These are phyloP conservation scores for Chymomyza amoena DNA, from an alignment of 2,888 invertebrate species.

Conservation along the genomic window DNA sequence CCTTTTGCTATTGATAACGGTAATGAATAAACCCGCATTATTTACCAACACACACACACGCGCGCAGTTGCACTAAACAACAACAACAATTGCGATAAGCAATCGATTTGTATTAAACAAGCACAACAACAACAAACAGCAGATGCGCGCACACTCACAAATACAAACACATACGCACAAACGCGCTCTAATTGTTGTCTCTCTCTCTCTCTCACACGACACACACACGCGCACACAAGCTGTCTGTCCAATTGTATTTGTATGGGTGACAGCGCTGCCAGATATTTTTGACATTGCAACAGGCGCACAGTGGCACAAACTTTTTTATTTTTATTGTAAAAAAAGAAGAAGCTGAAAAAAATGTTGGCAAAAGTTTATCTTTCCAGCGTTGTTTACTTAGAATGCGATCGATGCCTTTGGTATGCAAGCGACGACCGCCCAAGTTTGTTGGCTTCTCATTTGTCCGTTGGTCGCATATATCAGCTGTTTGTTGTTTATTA, in stretches of 20 bases:
- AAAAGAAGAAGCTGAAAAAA: neutral
- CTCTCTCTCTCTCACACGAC: neutral
- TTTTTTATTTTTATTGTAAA: neutral
- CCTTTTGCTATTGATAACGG: conserved; percentile 45
- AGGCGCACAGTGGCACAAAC: neutral
- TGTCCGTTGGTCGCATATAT: no score
- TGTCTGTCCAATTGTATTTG: neutral
- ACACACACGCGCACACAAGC: neutral
- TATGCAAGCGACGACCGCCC: neutral
- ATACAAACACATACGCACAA: neutral
- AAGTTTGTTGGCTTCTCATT: neutral
- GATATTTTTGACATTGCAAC: conserved; percentile 1
- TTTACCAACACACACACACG: conserved; percentile 22
- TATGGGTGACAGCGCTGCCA: neutral
- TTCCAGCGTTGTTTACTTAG: neutral
- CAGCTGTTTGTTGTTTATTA: no score
- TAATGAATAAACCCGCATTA: conserved; percentile 23
- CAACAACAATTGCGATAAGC: conserved; percentile 23
- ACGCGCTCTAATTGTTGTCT: neutral
- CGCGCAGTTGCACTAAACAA: neutral
- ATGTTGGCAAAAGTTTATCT: neutral
- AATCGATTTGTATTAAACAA: conserved; percentile 22
- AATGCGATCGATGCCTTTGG: neutral
- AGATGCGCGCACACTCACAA: neutral
- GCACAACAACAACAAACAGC: neutral